phyloP scores from a whole-genome alignment of 2,888 invertebrate species.

The Spilosoma lubricipeda region DNA sequence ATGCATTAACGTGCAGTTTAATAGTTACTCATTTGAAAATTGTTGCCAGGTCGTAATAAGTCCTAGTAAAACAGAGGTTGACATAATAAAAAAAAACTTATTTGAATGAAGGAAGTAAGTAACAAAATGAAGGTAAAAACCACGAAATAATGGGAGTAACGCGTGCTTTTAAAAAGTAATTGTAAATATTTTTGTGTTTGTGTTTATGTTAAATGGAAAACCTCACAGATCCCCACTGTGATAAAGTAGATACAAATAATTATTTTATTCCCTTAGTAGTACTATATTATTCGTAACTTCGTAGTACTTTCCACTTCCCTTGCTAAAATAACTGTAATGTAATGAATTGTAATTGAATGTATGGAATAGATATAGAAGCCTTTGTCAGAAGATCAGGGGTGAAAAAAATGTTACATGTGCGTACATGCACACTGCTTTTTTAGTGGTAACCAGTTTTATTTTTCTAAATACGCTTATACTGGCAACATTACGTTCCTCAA shows the following conservation, averaged over 20 bases:
- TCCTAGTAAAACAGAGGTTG: neutral
- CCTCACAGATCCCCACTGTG: constrained; percentile 76
- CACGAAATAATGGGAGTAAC: neutral
- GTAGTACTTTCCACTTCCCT: constrained; percentile 48
- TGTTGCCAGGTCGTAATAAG: neutral
- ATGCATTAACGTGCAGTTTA: neutral
- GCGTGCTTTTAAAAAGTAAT: neutral
- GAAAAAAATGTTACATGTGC: neutral
- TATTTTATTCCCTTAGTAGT: constrained; percentile 64
- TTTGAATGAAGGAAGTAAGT: too few species aligned
- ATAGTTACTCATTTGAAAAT: neutral
- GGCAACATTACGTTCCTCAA: constrained; percentile 2
- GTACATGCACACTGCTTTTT: neutral
- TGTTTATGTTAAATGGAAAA: constrained; percentile 53
- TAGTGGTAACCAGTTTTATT: neutral
- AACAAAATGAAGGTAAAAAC: neutral
- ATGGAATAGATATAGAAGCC: constrained; percentile 20
- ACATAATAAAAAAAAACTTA: neutral
- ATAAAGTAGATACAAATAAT: constrained; percentile 70
- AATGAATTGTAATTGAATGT: constrained; percentile 28
- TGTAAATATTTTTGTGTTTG: neutral
- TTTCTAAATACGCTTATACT: constrained; percentile 24
- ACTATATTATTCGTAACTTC: constrained; percentile 55
- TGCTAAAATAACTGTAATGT: constrained; percentile 29
- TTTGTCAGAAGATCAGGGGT: neutral